A percentile compares a stretch with the other conserved stretches of the same genome.
Conservation (phyloP, 2,113 vertebrate species). For the Fukomys damarensis region DNA sequence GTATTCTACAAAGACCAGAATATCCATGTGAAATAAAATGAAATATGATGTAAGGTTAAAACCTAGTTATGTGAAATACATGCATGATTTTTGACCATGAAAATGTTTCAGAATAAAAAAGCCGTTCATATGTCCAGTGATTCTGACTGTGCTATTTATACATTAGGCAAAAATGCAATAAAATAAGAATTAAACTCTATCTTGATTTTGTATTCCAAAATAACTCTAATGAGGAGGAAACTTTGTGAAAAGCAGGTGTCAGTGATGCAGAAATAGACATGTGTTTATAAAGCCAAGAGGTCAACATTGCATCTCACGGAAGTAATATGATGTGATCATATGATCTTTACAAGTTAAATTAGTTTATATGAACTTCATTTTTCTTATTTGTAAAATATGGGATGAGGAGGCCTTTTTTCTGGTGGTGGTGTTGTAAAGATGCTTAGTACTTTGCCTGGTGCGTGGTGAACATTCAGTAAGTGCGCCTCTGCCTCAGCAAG, state of each 20-base stretch:
- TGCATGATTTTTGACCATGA: neutral
- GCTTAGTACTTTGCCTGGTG: neutral
- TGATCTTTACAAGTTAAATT: neutral
- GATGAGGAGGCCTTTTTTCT: neutral
- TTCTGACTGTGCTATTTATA: neutral
- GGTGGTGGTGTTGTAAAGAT: neutral
- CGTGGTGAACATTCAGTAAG: neutral
- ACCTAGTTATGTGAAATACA: neutral
- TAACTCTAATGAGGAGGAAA: neutral
- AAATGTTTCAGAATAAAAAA: neutral
- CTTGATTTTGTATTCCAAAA: neutral
- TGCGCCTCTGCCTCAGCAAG: neutral
- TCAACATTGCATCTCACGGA: neutral
- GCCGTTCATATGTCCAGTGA: neutral
- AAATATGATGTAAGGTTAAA: conserved; percentile 4
- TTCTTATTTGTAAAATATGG: conserved; percentile 5
- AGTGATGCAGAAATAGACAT: neutral
- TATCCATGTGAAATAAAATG: conserved; percentile 23
- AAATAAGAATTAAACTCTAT: neutral
- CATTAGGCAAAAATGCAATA: neutral
- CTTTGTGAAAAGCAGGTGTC: neutral
- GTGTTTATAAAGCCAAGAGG: neutral
- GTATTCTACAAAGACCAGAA: conserved; percentile 30
- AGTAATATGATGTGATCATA: neutral
- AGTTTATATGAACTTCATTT: conserved; percentile 10